Evolutionary conservation across 2,888 invertebrate genomes (phyloP).

Genomic region (Gasteruption jaculator): DNA sequence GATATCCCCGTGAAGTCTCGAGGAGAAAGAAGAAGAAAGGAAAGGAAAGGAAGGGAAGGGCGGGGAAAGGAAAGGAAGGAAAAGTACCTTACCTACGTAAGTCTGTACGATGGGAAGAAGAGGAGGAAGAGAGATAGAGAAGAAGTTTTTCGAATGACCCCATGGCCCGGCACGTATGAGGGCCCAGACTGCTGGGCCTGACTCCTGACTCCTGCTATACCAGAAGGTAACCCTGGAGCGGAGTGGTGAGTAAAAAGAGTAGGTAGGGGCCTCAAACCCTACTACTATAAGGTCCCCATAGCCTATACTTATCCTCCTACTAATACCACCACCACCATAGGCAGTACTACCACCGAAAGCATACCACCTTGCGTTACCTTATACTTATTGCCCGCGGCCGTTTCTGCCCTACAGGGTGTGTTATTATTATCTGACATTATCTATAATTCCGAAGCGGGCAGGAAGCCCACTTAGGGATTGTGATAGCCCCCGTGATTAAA

Average conservation of each 20-base stretch:
- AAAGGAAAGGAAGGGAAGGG: constrained; percentile 8
- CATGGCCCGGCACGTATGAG: constrained; percentile 49
- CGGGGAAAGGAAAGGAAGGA: constrained; percentile 14
- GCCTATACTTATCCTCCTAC: constrained; percentile 52
- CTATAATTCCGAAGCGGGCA: constrained; percentile 51
- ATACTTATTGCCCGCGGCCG: constrained; percentile 45
- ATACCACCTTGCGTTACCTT: constrained; percentile 39
- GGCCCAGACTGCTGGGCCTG: constrained; percentile 48
- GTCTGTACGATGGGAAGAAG: no score
- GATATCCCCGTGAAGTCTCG: no score
- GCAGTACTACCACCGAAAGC: constrained; percentile 30
- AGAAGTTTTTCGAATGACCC: constrained; percentile 36
- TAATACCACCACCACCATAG: constrained; percentile 42
- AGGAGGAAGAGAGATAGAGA: constrained; percentile 2
- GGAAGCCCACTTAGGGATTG: constrained; percentile 52
- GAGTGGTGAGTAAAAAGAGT: constrained; percentile 11
- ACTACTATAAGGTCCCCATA: constrained; percentile 29
- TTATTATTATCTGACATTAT: constrained; percentile 53
- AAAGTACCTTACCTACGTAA: constrained; percentile 16
- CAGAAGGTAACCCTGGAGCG: constrained; percentile 43
- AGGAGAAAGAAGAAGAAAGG: no score
- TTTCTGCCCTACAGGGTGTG: constrained; percentile 43
- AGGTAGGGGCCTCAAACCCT: neutral
- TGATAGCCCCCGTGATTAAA: constrained; percentile 52
- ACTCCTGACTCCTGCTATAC: constrained; percentile 43